Conservation (phyloP, 2,888 invertebrate species). For the Sphaerophoria rueppellii region DNA sequence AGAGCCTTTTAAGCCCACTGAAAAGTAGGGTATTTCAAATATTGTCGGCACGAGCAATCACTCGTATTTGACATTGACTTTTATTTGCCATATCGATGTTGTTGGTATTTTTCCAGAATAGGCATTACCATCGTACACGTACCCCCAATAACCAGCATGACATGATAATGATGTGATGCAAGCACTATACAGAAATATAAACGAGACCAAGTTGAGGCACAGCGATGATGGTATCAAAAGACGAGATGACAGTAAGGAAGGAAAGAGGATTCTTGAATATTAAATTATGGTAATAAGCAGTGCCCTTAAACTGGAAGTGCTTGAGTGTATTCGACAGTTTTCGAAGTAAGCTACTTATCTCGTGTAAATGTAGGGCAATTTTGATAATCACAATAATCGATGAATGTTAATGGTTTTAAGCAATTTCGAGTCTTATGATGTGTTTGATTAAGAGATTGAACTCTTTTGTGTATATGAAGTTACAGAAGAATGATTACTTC, state of each 20-base stretch:
- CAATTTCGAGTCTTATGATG: neutral
- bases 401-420: slow-evolving; percentile 17
- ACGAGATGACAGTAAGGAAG: slow-evolving; percentile 29
- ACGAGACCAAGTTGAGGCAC: neutral
- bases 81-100: neutral
- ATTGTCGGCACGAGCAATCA: slow-evolving; percentile 21
- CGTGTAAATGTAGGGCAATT: slow-evolving; percentile 23
- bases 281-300: slow-evolving; percentile 67
- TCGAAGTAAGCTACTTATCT: slow-evolving; percentile 12
- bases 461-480: neutral
- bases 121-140: neutral
- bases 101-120: neutral
- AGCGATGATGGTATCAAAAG: slow-evolving; percentile 4
- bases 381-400: slow-evolving; percentile 10
- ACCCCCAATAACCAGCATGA: neutral
- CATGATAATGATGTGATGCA: neutral
- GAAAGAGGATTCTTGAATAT: slow-evolving; percentile 25
- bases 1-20: neutral
- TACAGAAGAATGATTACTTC: too few relatives aligned
- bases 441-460: neutral
- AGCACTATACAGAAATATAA: neutral
- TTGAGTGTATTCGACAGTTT: slow-evolving; percentile 23
- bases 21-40: slow-evolving; percentile 43
- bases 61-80: slow-evolving; percentile 29
- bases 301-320: slow-evolving; percentile 49